These are phyloP conservation scores for Neotragus moschatus DNA, from an alignment of 2,113 vertebrate genomes.

Conservation along the genomic window DNA sequence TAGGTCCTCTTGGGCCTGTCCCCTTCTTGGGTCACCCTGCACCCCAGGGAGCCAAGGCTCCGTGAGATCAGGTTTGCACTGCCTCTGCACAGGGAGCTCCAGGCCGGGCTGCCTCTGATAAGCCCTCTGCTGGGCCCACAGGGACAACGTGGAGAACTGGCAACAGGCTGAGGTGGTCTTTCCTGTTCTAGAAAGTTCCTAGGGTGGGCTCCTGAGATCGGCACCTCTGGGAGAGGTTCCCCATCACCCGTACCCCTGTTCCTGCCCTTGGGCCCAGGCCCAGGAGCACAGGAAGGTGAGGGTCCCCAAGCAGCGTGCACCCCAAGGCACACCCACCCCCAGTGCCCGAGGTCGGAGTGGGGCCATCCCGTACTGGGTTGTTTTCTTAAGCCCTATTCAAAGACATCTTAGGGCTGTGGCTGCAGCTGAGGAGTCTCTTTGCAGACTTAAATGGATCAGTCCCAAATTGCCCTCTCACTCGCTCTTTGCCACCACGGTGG, in stretches of 20 bases:
- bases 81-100: too few species aligned
- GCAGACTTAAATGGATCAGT: neutral
- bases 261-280: neutral
- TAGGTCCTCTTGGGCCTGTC: neutral
- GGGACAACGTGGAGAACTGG: neutral
- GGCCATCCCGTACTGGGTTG: accelerated
- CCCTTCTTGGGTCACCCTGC: neutral
- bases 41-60: neutral
- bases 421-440: neutral
- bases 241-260: accelerated
- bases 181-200: neutral
- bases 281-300: neutral
- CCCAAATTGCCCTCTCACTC: too few species aligned
- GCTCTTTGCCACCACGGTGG: neutral
- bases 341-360: neutral
- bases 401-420: neutral
- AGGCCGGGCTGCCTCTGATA: accelerated
- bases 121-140: neutral
- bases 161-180: too few species aligned
- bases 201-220: neutral
- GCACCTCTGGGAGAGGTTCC: neutral
- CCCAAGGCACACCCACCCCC: neutral
- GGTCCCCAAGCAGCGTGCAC: accelerated
- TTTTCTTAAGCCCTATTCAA: neutral
- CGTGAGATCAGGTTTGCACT: neutral